Evolutionary conservation across 2,888 invertebrate genomes (phyloP).

Genomic region (Tetragonula carbonaria): DNA sequence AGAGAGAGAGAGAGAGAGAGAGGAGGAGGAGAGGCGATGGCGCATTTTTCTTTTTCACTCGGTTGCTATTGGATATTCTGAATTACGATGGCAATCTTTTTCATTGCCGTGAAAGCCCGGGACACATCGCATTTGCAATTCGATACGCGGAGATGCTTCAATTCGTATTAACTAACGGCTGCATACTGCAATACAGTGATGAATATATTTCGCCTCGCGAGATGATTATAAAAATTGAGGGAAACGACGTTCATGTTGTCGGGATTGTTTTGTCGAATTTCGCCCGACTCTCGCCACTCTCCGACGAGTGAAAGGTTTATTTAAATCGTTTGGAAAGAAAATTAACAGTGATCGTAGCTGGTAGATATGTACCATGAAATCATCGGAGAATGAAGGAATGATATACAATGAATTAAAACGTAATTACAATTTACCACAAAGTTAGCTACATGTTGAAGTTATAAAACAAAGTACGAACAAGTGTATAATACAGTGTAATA

Average conservation of each 20-base stretch:
- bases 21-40: no score
- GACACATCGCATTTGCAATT: constrained; percentile 57
- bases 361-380: neutral
- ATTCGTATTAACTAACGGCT: constrained; percentile 37
- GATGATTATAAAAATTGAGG: neutral
- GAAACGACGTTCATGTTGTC: neutral
- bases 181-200: neutral
- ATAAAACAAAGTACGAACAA: neutral
- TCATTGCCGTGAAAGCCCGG: constrained; percentile 52
- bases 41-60: constrained; percentile 17
- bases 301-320: neutral
- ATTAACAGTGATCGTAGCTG: no score
- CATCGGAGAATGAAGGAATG: neutral
- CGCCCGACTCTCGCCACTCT: neutral
- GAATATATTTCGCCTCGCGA: neutral
- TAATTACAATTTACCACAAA: neutral
- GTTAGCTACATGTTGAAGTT: neutral
- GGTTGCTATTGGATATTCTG: constrained; percentile 58
- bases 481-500: neutral
- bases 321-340: no score
- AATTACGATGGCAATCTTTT: constrained; percentile 62
- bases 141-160: constrained; percentile 48
- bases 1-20: neutral
- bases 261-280: neutral
- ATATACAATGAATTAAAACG: neutral